phyloP scores from a whole-genome alignment of 2,797 vertebrate species.

The Dromococcyx pavoninus region DNA sequence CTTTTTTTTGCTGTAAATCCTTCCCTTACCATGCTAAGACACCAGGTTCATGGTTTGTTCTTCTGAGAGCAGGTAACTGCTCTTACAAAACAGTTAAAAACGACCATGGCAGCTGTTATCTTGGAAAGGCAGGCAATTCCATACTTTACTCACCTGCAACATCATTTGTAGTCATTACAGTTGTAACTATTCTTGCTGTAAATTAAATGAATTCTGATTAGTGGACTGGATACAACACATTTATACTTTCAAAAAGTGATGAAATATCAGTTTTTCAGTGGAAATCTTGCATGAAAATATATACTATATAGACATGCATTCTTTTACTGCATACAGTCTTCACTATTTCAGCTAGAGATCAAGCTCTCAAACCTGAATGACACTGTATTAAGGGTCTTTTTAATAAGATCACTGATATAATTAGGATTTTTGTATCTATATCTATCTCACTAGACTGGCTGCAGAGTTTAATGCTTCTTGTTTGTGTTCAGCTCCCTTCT shows the following conservation, averaged over 20 bases:
- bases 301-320: neutral
- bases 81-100: neutral
- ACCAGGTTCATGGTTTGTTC: neutral
- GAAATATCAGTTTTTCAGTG: neutral
- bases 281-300: neutral
- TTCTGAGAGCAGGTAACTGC: neutral
- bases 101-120: neutral
- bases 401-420: neutral
- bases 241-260: neutral
- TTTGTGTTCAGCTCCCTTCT: neutral
- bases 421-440: neutral
- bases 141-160: conserved; percentile 80
- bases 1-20: neutral
- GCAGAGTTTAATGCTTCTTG: neutral
- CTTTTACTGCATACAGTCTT: neutral
- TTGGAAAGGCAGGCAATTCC: neutral
- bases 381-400: neutral
- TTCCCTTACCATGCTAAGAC: neutral
- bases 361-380: neutral
- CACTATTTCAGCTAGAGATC: neutral
- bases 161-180: conserved; percentile 89
- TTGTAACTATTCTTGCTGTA: conserved; percentile 92
- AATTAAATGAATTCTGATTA: conserved; percentile 54
- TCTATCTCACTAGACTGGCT: neutral
- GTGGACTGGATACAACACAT: neutral